Evolutionary conservation across 1,140 invertebrate genomes (phyloP).

Genomic region (Globodera rostochiensis): DNA sequence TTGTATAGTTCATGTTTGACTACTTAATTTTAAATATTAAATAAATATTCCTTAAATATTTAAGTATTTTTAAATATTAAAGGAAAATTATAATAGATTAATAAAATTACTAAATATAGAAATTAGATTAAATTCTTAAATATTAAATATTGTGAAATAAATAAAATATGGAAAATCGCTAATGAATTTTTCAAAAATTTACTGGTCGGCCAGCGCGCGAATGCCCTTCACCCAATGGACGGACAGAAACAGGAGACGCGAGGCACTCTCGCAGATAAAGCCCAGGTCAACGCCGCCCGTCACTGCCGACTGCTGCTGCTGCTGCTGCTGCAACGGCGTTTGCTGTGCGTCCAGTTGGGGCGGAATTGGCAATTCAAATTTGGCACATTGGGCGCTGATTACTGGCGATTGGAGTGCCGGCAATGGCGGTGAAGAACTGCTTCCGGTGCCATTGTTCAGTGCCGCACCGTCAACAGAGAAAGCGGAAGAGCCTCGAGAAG

Average conservation of each 20-base stretch:
- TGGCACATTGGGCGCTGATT: conserved; percentile 65
- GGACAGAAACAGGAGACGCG: conserved; percentile 81
- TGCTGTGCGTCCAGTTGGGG: conserved; percentile 74
- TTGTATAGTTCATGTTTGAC: too few species aligned
- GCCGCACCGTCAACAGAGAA: neutral
- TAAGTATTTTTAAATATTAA: too few species aligned
- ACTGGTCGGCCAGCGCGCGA: conserved; percentile 69
- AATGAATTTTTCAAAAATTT: conserved; percentile 65
- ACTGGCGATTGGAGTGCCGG: conserved; percentile 13
- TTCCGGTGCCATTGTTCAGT: neutral
- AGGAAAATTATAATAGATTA: neutral
- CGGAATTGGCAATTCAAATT: conserved; percentile 81
- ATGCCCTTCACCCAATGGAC: conserved; percentile 85
- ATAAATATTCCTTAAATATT: too few species aligned
- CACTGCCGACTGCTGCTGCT: neutral
- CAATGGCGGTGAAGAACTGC: neutral
- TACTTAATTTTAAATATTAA: too few species aligned
- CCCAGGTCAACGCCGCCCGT: conserved; percentile 68
- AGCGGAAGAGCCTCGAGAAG: conserved; percentile 12
- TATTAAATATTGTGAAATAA: too few species aligned
- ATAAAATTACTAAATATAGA: neutral
- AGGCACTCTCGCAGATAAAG: conserved; percentile 88
- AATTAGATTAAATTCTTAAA: too few species aligned
- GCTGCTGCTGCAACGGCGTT: neutral
- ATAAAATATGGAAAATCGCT: neutral